These are phyloP conservation scores for Hirundo rustica DNA, from an alignment of 2,797 vertebrate genomes.

Conservation along the genomic window DNA sequence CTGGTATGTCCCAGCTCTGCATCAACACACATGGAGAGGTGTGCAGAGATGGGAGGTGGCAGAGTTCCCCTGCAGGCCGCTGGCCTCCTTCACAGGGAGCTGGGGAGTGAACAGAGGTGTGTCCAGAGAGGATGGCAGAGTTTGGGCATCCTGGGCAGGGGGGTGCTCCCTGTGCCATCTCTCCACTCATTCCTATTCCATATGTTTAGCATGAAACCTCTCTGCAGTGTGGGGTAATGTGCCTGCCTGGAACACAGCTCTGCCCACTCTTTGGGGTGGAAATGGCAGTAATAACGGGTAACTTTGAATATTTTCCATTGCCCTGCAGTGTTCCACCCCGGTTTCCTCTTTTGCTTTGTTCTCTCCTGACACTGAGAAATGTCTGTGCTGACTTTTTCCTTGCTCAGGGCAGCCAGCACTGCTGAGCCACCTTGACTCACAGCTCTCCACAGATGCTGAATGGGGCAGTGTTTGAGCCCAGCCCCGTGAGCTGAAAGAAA, in stretches of 20 bases:
- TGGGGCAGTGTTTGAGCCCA: neutral
- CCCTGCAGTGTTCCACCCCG: neutral
- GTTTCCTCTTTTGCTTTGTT: neutral
- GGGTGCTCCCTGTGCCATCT: rapidly evolving
- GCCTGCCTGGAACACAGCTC: neutral
- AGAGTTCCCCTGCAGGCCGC: rapidly evolving
- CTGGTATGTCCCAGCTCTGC: neutral
- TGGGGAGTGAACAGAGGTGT: neutral
- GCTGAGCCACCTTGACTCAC: neutral
- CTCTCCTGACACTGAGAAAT: neutral
- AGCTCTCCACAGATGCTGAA: neutral
- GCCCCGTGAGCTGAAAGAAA: neutral
- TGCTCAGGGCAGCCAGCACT: neutral
- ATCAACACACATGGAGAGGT: rapidly evolving
- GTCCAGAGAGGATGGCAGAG: neutral
- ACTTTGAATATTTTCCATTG: neutral
- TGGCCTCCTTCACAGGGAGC: neutral
- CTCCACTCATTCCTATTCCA: neutral
- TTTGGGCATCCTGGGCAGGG: neutral
- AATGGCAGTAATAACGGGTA: neutral
- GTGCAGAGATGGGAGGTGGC: neutral
- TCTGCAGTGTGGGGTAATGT: neutral
- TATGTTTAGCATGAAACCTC: neutral
- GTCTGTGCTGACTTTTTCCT: neutral
- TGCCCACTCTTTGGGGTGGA: neutral